Percentiles rank a stretch among this genome's conserved stretches.
Conservation (phyloP, 2,888 invertebrate genomes). For the Ephialtes manifestator region DNA sequence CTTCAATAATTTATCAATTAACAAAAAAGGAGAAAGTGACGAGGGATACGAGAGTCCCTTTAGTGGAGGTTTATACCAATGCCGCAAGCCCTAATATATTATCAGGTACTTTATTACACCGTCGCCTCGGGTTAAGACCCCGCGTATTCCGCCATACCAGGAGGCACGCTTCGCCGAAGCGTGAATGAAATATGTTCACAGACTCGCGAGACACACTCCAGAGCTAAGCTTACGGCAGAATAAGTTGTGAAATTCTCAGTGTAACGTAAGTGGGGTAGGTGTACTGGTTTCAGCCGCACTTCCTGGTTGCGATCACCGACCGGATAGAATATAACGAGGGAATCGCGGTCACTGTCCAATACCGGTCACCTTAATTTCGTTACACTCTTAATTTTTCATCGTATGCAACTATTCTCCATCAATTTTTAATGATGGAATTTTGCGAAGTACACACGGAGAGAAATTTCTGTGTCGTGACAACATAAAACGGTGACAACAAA, state of each 20-base stretch:
- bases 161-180: slow-evolving; percentile 52
- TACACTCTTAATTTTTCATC: too few relatives aligned
- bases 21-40: neutral
- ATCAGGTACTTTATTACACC: slow-evolving; percentile 62
- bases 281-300: too few relatives aligned
- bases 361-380: too few relatives aligned
- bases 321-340: too few relatives aligned
- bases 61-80: neutral
- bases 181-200: slow-evolving; percentile 65
- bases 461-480: too few relatives aligned
- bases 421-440: too few relatives aligned
- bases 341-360: too few relatives aligned
- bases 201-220: slow-evolving; percentile 24
- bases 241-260: slow-evolving; percentile 31
- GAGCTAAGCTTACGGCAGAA: slow-evolving; percentile 22
- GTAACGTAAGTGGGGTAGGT: neutral
- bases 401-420: too few relatives aligned
- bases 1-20: neutral
- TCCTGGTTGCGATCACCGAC: too few relatives aligned
- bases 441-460: too few relatives aligned
- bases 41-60: slow-evolving; percentile 41
- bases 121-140: slow-evolving; percentile 44
- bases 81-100: slow-evolving; percentile 60
- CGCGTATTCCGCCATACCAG: slow-evolving; percentile 8
- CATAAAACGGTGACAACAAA: too few relatives aligned